phyloP scores from a whole-genome alignment of 2,888 invertebrate species.

The Drosophila imparisetae region DNA sequence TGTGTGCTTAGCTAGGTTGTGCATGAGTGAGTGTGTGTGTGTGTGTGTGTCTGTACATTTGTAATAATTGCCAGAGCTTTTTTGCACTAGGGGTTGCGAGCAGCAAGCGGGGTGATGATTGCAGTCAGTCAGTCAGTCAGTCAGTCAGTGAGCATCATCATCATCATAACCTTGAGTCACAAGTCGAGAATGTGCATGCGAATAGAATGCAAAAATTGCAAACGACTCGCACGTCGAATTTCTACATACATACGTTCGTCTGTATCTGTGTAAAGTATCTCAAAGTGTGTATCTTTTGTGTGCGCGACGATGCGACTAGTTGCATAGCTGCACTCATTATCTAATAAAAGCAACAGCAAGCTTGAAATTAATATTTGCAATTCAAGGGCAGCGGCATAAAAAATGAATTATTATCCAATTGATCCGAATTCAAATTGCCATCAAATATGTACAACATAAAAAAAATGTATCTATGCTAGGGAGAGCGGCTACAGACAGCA shows the following conservation, averaged over 20 bases:
- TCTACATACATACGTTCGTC: not conserved
- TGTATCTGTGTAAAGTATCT: conserved; percentile 30
- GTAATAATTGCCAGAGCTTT: conserved; percentile 56
- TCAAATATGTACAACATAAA: conserved; percentile 5
- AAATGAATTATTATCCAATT: conserved; percentile 35
- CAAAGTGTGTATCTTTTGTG: conserved; percentile 28
- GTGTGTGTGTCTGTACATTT: conserved; percentile 26
- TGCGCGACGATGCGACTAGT: conserved; percentile 19
- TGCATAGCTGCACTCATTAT: conserved; percentile 51
- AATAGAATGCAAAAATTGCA: conserved; percentile 59
- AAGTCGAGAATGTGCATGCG: conserved; percentile 75
- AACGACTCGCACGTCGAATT: conserved; percentile 33
- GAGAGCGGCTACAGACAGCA: not conserved
- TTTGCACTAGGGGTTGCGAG: conserved; percentile 4
- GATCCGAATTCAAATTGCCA: conserved; percentile 41
- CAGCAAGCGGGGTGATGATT: not conserved
- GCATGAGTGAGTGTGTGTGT: conserved; percentile 7
- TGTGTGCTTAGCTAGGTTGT: conserved; percentile 40
- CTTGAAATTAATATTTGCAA: conserved; percentile 65
- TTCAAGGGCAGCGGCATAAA: conserved; percentile 53
- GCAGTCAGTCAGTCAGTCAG: conserved; percentile 29
- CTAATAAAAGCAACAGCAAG: conserved; percentile 54
- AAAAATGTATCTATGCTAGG: conserved; percentile 12
- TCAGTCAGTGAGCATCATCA: conserved; percentile 46
- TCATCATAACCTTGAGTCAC: conserved; percentile 76